Evolutionary conservation across 2,888 invertebrate genomes (phyloP), one percentile per base, ranked within the genome.

Genomic region (Chirona hameri): DNA sequence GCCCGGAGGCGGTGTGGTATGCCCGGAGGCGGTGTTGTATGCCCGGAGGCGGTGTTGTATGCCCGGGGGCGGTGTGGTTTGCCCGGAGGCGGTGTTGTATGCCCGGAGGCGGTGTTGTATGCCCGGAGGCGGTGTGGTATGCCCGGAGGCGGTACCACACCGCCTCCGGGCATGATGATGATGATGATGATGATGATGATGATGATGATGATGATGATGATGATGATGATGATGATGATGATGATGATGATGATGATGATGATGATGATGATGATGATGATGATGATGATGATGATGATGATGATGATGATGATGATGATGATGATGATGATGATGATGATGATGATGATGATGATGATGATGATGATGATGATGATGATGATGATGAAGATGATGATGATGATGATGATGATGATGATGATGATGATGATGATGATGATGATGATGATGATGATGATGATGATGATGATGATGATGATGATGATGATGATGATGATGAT

Each of bases 111-210:
- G n/a, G n/a, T n/a, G n/a, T n/a, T n/a, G n/a, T n/a, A n/a, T n/a
- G n/a, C n/a, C n/a, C n/a, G n/a, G n/a, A n/a, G n/a, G n/a, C n/a
- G n/a, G n/a, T n/a, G n/a, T n/a, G n/a, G n/a, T n/a, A n/a, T n/a
- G n/a, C n/a, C n/a, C n/a, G n/a, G n/a, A n/a, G n/a, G n/a, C n/a
- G n/a, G 18, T 18, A 65, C n/a, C 21, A 65, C n/a, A n/a, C 18
- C n/a, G 65, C 18, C n/a, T 18, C 18, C n/a, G 65, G n/a, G 18
- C 21, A 65, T 65, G 65, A 65, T 65, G 65, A 65, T 65, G 65
- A 65, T 65, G 65, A 65, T 65, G 65, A 65, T 65, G 65, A 65
- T 65, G 65, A 65, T 65, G 65, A 65, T 65, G 65, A 65, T 65
- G 65, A 65, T 65, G 65, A 65, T 65, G 65, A 65, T 65, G 65